Percentiles rank a stretch among this genome's conserved stretches.
phyloP scores from a whole-genome alignment of 2,113 vertebrate genomes.

The Orthonyx spaldingii region DNA sequence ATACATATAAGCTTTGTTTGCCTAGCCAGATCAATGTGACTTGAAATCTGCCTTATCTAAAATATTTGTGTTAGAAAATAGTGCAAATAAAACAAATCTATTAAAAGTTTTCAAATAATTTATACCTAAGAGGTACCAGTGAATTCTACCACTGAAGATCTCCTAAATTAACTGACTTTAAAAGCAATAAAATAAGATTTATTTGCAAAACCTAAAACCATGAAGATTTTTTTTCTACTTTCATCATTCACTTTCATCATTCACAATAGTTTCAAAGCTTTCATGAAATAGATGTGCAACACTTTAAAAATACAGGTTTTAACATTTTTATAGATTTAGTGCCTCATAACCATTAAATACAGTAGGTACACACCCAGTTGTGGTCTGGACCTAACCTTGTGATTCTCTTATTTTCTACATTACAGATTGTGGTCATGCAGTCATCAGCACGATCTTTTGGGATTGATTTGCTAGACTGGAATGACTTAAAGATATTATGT shows the following conservation, averaged over 20 bases:
- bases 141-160: background rate
- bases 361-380: background rate
- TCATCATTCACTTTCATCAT: background rate
- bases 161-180: background rate
- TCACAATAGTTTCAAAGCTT: background rate
- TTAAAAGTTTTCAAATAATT: background rate
- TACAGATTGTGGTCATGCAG: background rate
- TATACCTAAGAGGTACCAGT: background rate
- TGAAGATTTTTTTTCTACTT: background rate
- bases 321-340: background rate
- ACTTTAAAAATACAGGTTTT: background rate
- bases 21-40: background rate
- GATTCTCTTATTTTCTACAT: background rate
- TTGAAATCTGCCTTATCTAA: background rate
- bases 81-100: background rate
- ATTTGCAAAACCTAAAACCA: background rate
- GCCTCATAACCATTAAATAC: background rate
- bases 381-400: background rate
- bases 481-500: background rate
- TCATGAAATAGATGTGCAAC: background rate
- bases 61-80: background rate
- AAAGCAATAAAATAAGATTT: background rate
- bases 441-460: background rate
- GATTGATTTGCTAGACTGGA: background rate
- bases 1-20: background rate